Base-by-base conservation (phyloP, 2,797 vertebrate genomes). In the Argya squamiceps region DNA sequence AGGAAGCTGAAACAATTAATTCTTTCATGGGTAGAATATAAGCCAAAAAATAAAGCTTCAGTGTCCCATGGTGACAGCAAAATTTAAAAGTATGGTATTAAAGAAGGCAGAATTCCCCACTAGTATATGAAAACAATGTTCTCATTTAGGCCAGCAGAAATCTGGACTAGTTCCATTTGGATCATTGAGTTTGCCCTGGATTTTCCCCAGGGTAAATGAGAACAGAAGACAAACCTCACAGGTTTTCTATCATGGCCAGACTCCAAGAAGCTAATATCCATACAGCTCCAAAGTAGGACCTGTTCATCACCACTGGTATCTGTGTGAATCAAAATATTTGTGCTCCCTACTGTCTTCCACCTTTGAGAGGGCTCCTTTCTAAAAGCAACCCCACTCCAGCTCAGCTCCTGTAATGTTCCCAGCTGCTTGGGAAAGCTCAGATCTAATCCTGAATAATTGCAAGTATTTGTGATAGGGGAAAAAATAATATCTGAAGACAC, bases 1-100 rank as follows among this genome's bases (percentile, higher is more conserved):
- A 96, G 89, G 94, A 90, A 96, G 74, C 34, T 68, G 77, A 86
- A 94, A 70, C 59, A 95, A 95, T 95, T 95, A 92, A 88, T 88
- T 92, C 60, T 92, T 96, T 92, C 80, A 89, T 37, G 41, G 32
- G 24, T 78, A 78, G 87, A 92, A 88, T 63, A 79, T 58, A 94
- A 90, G 84, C 80, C 85, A 95, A 86, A 94, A 92, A 67, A 76
- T 67, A 82, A 91, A 87, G 80, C 32, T 86, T 70, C 81, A 46
- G 11, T 68, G 93, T 95, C 93, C 83, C 95, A 55, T 11, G 56
- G 90, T 95, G 93, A 76, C 53, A 92, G 83, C 88, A 95, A 96
- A 92, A 92, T 87, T 81, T 90, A 58, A 77, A 92, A 88, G 52
- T 41, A 50, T 20, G 22, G 41, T 47, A 87, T 84, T 95, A 88